phyloP scores from a whole-genome alignment of 2,888 invertebrate species.

The Amphiduros pacificus region DNA sequence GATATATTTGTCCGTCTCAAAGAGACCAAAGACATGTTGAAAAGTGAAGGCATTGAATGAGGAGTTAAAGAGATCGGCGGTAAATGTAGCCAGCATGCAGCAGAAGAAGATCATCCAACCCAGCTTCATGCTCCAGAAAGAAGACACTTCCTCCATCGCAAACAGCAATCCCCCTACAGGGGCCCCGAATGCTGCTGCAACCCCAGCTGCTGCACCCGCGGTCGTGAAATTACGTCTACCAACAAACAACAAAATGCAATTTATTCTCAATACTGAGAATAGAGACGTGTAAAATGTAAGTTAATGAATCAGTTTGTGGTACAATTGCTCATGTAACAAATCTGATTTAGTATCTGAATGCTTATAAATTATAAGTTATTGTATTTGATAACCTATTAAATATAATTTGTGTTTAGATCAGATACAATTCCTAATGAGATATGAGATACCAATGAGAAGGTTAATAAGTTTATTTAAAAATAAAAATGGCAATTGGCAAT shows the following conservation, averaged over 20 bases:
- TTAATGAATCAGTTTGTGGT: not conserved
- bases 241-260: not conserved
- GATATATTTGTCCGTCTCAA: constrained; percentile 56
- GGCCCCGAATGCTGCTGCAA: constrained; percentile 61
- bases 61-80: constrained; percentile 57
- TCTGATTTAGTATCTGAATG: too few species aligned
- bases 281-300: too few species aligned
- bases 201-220: constrained; percentile 60
- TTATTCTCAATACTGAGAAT: too few species aligned
- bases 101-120: constrained; percentile 62
- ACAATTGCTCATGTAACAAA: not conserved
- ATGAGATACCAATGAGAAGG: too few species aligned
- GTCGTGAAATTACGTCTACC: constrained; percentile 56
- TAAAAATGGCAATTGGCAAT: too few species aligned
- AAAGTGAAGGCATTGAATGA: constrained; percentile 50
- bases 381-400: too few species aligned
- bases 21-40: constrained; percentile 54
- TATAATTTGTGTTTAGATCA: too few species aligned
- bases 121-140: constrained; percentile 60
- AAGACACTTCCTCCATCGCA: constrained; percentile 62
- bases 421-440: too few species aligned
- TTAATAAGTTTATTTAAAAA: too few species aligned
- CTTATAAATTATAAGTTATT: too few species aligned
- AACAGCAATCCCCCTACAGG: constrained; percentile 61
- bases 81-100: constrained; percentile 59